Evolutionary conservation across 2,888 invertebrate species (phyloP), one percentile per base, ranked within the genome.

Genomic region (Schizaphis graminum): DNA sequence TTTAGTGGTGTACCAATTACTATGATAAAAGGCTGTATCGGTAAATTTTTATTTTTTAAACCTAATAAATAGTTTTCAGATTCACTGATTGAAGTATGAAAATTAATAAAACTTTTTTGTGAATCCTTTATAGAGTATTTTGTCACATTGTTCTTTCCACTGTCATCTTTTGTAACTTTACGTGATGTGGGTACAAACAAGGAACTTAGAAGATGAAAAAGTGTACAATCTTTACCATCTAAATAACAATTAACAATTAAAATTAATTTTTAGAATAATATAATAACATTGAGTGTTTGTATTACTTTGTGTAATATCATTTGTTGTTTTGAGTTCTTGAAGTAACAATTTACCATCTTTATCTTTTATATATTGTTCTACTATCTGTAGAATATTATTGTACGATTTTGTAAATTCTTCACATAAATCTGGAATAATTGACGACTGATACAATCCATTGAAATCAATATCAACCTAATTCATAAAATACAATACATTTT

Each of bases 1-100:
- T 84, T 84, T 84, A 84, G 84, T 84, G 84, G 84, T 84, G 84
- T 84, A 84, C 84, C 41, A 35, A 84, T 84, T 84, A 84, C 84
- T 21, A 84, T 84, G 24, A 84, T 84, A 84, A 84, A 84, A 41
- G 41, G 84, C 41, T 84, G 41, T 35, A 84, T 84, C 0, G 84
- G 41, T 7, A 84, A 1, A 41, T 35, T 84, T 41, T 84, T 84
- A 24, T 35, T 41, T 84, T 84, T 84, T 84, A 84, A 84, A 35
- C 24, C 0, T 35, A 21, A 21, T 41, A 84, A 21, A 84, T 84
- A 84, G 16, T 35, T 84, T 84, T 84, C 41, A 35, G 84, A 84
- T 21, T 84, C 84, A 84, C 5, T 21, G 21, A 84, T 84, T 84
- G 77, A 84, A 84, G 21, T 5, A 84, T 77, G 35, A 77, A 77